Base-by-base conservation (phyloP, 2,888 invertebrate species). In the Lordiphosa andalusiaca region DNA sequence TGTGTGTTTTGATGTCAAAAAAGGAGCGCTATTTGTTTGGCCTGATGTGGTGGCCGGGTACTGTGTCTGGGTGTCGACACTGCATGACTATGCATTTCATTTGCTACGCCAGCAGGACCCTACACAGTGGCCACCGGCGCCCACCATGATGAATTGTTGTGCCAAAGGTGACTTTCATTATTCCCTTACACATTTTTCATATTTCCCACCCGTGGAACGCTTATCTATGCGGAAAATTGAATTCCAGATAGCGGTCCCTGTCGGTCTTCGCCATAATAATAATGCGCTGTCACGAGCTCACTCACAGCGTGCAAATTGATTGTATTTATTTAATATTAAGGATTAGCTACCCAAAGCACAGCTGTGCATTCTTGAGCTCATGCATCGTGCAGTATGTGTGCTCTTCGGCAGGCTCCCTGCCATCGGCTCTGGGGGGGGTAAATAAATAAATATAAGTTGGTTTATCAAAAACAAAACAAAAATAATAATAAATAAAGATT, bases 171-270 rank as follows among this genome's bases (percentile, higher is more conserved):
- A 81, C 83, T 81, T 67, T 78, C 84, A 73, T 83, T 83, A 73
- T 69, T 68, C 65, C 49, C 33, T 33, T 60, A 33, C 63, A 57
- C 69, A 69, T 56, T 68, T 67, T 50, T 53, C 46, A 53, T 67
- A 36, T 35, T 33, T 44, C n/a, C 38, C 49, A 25, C 16, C 47
- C 16, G 37, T 41, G 53, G 46, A 16, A 37, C 44, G 37, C 60
- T 63, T 84, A 84, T 84, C 84, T 73, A 78, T 80, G 83, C 80
- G 75, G 83, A 81, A 81, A 81, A 81, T 81, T 81, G 73, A 81
- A 81, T 80, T 69, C 63, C 75, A 61, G 69, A 57, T 64, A 62
- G 16, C 36, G 13, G 44, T 33, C 52, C 46, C 40, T 63, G 73
- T 53, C 52, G 9, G 36, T 7, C 16, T 47, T 12, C 59, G 53